Conservation (phyloP, 2,797 vertebrate species). For the Tenualosa ilisha region DNA sequence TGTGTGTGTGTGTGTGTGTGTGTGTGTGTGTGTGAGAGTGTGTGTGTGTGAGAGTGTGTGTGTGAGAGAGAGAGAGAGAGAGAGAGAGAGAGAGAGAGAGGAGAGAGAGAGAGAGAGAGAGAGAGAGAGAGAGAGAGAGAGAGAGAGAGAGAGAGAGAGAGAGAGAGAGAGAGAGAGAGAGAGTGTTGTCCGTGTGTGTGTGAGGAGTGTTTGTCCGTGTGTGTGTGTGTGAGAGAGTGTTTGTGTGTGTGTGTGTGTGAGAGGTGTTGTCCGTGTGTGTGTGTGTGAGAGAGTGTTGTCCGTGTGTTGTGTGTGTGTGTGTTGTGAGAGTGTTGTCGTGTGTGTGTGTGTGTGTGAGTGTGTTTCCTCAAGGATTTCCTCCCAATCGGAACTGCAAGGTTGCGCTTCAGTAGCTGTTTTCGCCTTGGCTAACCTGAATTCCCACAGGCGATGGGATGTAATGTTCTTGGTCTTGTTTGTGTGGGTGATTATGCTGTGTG, state of each 20-base stretch:
- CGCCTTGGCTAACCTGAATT: constrained; percentile 14
- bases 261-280: too few species aligned
- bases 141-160: too few species aligned
- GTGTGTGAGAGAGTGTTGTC: too few species aligned
- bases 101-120: too few species aligned
- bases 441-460: neutral
- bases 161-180: too few species aligned
- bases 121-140: too few species aligned
- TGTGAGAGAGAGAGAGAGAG: too few species aligned
- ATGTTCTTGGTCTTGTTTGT: constrained; percentile 7
- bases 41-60: constrained; percentile 9
- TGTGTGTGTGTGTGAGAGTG: constrained; percentile 19
- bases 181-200: neutral
- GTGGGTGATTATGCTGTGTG: neutral
- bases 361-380: constrained; percentile 42
- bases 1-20: constrained; percentile 1
- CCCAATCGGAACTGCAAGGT: constrained; percentile 25
- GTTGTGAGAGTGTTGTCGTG: too few species aligned
- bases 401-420: constrained; percentile 11
- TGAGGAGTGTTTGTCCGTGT: too few species aligned
- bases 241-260: neutral
- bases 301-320: neutral
- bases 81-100: too few species aligned
- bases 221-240: constrained; percentile 5
- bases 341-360: neutral